Base-by-base conservation (phyloP, 2,797 vertebrate genomes). In the Mastacembelus armatus region DNA sequence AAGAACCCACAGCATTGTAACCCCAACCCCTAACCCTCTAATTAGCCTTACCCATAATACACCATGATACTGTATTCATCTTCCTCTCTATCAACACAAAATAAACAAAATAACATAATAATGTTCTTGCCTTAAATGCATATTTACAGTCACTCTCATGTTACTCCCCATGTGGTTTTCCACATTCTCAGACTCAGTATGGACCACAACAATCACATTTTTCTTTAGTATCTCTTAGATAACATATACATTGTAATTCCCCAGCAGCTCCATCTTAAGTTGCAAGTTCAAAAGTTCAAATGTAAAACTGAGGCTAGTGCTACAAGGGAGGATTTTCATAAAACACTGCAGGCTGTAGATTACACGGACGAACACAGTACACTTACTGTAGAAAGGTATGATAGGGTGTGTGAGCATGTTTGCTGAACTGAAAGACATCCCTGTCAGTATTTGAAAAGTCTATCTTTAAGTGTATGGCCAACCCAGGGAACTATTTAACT, bases 281-380 rank as follows among this genome's bases (percentile, higher is more conserved):
- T 79, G 60, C 71, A 70, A 86, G 90, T 90, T 92, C 86, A 91
- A 92, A 84, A 90, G 90, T 91, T 90, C 78, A 88, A 74, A 88
- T 82, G 76, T 85, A 80, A 88, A 86, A 85, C 68, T 43, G 82
- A 81, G 85, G 85, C 68, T 66, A 67, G 60, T 32, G 63, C 75
- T 81, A 57, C 12, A 19, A 80, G 75, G 80, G 80, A 80, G 81
- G 72, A 44, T 64, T 39, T 66, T 69, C 63, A 60, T 82, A 78
- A 83, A 85, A 78, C 59, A 58, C 57, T 68, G 42, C 50, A 42
- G 59, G 61, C 83, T 51, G 55, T 67, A 83, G 81, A 85, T 90
- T 84, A 87, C 73, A 64, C 81, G 35, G 62, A 71, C 76, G 77
- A 83, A 67, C 64, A 78, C 64, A 71, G 73, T 56, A 33, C 49